These are phyloP conservation scores for Ciconia stormi DNA, from an alignment of 2,113 vertebrate genomes.

Conservation along the genomic window DNA sequence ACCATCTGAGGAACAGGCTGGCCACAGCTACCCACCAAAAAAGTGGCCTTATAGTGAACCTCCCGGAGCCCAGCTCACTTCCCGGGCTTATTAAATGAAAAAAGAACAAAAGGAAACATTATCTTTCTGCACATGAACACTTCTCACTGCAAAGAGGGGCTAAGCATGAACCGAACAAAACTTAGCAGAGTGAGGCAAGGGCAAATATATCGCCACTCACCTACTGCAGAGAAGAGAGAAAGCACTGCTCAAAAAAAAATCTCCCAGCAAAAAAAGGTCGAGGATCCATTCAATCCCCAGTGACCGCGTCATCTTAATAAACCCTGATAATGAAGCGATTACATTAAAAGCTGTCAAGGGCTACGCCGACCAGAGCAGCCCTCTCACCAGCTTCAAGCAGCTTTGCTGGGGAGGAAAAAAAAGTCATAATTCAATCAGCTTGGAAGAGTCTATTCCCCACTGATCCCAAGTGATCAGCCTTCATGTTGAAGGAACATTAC, in stretches of 20 bases:
- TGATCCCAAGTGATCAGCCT: constrained; percentile 35
- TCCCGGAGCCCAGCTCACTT: background rate
- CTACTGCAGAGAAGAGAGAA: background rate
- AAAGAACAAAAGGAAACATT: background rate
- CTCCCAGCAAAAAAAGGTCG: background rate
- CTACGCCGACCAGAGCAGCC: constrained; percentile 8
- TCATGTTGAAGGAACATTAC: constrained; percentile 23
- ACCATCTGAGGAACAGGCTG: background rate
- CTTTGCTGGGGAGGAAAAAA: constrained; percentile 36
- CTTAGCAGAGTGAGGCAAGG: background rate
- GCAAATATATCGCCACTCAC: background rate
- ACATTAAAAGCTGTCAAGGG: constrained; percentile 34
- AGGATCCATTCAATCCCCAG: background rate
- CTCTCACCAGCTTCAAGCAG: constrained; percentile 51
- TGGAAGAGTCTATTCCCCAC: constrained; percentile 37
- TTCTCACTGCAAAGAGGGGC: background rate
- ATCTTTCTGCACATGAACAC: background rate
- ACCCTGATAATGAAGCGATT: constrained; percentile 17
- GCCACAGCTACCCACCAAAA: background rate
- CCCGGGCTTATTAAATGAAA: background rate
- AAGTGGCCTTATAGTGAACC: background rate
- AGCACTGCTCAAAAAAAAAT: background rate
- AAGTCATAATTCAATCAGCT: constrained; percentile 48
- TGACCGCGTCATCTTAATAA: background rate
- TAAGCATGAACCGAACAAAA: background rate